Conservation (phyloP, 1,140 invertebrate genomes). For the Papilio machaon region DNA sequence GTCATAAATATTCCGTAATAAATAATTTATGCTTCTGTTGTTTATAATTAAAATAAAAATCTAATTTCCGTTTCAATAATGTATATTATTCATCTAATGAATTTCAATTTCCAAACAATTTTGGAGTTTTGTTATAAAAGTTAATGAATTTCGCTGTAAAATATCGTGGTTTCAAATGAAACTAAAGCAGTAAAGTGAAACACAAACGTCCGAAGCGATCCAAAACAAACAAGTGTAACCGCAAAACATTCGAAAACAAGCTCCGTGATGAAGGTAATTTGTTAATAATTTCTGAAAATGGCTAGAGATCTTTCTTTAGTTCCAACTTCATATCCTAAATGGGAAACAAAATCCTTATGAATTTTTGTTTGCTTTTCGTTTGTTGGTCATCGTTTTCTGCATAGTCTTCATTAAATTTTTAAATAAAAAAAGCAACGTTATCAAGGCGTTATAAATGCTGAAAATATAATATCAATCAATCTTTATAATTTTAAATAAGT, state of each 20-base stretch:
- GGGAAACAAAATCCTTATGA: background rate
- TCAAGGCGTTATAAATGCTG: too few relatives aligned
- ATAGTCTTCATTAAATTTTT: background rate
- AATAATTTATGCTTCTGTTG: too few relatives aligned
- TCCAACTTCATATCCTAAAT: background rate
- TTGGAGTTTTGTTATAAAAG: background rate
- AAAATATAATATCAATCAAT: too few relatives aligned
- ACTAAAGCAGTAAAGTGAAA: conserved; percentile 31
- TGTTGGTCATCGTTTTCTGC: background rate
- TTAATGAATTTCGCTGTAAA: conserved; percentile 35
- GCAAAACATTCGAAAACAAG: conserved; percentile 62
- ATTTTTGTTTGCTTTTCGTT: background rate
- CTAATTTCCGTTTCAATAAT: background rate
- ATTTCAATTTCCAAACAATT: conserved; percentile 13
- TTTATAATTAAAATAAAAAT: background rate
- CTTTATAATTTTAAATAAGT: too few relatives aligned
- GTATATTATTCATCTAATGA: background rate
- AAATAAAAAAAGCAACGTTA: background rate
- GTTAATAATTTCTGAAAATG: conserved; percentile 62
- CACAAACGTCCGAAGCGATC: conserved; percentile 35
- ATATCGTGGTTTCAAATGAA: conserved; percentile 25
- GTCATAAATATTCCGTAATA: too few relatives aligned
- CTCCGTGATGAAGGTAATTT: conserved; percentile 64
- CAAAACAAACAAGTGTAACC: conserved; percentile 55
- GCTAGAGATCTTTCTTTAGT: background rate